Conservation (phyloP, 2,797 vertebrate genomes). For the Sparus aurata region DNA sequence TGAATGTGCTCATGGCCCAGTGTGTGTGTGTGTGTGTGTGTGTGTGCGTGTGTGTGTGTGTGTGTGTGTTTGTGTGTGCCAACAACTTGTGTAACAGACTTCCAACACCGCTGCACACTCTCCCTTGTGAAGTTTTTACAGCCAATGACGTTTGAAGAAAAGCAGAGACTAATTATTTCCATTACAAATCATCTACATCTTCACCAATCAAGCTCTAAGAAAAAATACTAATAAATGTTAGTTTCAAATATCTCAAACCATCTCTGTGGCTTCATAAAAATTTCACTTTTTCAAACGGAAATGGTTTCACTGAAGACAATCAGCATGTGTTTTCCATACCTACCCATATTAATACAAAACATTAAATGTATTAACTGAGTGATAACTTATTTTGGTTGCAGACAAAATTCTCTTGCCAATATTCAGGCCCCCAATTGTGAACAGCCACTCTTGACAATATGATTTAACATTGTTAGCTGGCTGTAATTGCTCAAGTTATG, state of each 20-base stretch:
- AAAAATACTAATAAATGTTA: background rate
- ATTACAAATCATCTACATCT: conserved; percentile 29
- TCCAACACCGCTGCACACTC: conserved; percentile 12
- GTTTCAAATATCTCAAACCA: background rate
- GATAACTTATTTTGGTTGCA: conserved; percentile 6
- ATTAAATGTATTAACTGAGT: conserved; percentile 3
- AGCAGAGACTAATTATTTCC: conserved; percentile 42
- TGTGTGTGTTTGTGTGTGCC: background rate
- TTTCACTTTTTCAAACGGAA: background rate
- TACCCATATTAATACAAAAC: conserved; percentile 28
- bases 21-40: background rate
- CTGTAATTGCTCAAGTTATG: conserved; percentile 38
- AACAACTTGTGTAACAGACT: conserved; percentile 4
- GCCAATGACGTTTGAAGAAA: conserved; percentile 37
- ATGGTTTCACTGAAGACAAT: background rate
- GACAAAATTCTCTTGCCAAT: conserved; percentile 18
- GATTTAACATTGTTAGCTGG: conserved; percentile 49
- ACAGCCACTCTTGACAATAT: background rate
- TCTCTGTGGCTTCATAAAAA: background rate
- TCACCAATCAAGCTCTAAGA: conserved; percentile 10
- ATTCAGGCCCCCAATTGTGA: background rate
- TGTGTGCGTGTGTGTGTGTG: background rate
- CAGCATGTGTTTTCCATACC: conserved; percentile 11
- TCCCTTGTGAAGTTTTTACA: conserved; percentile 52
- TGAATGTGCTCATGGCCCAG: no score